Evolutionary conservation across 2,888 invertebrate species (phyloP).

Genomic region (Lasius platythorax): DNA sequence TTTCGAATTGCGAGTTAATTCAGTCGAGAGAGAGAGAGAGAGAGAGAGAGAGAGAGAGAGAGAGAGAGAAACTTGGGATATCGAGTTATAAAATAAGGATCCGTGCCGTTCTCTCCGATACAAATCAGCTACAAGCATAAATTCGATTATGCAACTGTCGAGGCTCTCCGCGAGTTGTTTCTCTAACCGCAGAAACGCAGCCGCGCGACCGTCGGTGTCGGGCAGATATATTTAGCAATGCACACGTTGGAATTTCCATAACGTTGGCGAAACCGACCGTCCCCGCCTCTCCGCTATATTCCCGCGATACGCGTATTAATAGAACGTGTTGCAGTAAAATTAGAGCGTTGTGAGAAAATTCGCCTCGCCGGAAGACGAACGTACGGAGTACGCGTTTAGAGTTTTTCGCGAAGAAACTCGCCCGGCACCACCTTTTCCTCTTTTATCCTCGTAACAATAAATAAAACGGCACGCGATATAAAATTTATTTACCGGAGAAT

Average conservation of each 20-base stretch:
- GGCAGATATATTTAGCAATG: conserved; percentile 47
- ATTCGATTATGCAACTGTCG: conserved; percentile 46
- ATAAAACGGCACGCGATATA: background rate
- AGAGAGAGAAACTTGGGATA: background rate
- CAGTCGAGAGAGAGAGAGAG: background rate
- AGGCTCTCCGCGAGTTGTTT: conserved; percentile 42
- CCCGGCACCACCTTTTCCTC: background rate
- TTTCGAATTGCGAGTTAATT: background rate
- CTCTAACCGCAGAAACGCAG: conserved; percentile 30
- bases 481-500: background rate
- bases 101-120: conserved; percentile 20
- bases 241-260: conserved; percentile 53
- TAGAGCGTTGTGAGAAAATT: conserved; percentile 44
- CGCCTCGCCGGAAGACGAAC: background rate
- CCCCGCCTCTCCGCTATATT: conserved; percentile 15
- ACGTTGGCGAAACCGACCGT: conserved; percentile 27
- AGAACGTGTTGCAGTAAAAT: conserved; percentile 50
- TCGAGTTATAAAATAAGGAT: conserved; percentile 20
- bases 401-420: background rate
- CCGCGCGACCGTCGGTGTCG: background rate
- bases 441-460: background rate
- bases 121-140: conserved; percentile 29
- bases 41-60: background rate
- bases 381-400: background rate
- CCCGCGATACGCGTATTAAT: conserved; percentile 40